Evolutionary conservation across 2,888 invertebrate genomes (phyloP).

Genomic region (Nebria brevicollis): DNA sequence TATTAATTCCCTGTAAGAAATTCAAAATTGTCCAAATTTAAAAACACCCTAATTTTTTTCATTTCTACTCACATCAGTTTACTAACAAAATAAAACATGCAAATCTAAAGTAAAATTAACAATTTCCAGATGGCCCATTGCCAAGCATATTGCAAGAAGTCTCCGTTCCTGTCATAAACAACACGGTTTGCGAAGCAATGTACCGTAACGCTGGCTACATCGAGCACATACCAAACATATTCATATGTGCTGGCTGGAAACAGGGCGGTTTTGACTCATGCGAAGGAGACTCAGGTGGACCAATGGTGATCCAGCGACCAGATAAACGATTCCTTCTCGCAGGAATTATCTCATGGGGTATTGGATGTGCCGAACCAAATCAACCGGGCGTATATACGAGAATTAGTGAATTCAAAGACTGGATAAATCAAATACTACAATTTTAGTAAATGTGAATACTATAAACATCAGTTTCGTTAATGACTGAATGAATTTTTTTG

Average conservation of each 20-base stretch:
- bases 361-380: constrained; percentile 89
- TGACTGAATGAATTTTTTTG: constrained; percentile 13
- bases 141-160: constrained; percentile 94
- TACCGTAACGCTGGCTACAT: constrained; percentile 90
- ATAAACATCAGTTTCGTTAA: not conserved
- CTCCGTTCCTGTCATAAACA: constrained; percentile 92
- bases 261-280: constrained; percentile 92
- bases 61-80: too few species aligned
- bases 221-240: constrained; percentile 93
- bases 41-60: too few species aligned
- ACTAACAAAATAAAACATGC: too few species aligned
- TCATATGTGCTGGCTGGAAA: constrained; percentile 92
- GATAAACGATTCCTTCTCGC: constrained; percentile 87
- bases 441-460: constrained; percentile 65
- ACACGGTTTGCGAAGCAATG: constrained; percentile 89
- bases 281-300: constrained; percentile 94
- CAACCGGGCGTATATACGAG: constrained; percentile 93
- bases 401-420: constrained; percentile 91
- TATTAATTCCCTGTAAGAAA: too few species aligned
- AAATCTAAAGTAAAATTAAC: not conserved
- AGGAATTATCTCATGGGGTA: constrained; percentile 93
- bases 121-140: constrained; percentile 81
- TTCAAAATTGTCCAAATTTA: too few species aligned
- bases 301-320: constrained; percentile 84
- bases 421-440: constrained; percentile 93